Percentiles rank a stretch among this genome's conserved stretches.
phyloP scores from a whole-genome alignment of 2,113 vertebrate genomes.

The Pterocles burchelli region DNA sequence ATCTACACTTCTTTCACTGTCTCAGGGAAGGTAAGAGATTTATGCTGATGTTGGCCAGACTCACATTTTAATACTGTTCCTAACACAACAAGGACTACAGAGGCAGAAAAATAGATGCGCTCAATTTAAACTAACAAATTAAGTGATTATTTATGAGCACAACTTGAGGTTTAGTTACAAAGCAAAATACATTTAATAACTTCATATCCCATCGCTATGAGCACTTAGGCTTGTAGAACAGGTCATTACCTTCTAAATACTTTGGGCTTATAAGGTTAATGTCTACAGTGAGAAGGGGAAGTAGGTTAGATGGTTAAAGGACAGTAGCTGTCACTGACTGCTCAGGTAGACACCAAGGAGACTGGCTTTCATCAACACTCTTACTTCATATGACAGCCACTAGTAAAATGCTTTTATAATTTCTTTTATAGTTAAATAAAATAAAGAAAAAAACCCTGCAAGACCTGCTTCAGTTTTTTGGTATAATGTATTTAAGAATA shows the following conservation, averaged over 20 bases:
- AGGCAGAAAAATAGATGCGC: constrained; percentile 16
- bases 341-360: background rate
- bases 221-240: constrained; percentile 67
- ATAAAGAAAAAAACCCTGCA: background rate
- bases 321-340: background rate
- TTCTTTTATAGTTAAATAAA: background rate
- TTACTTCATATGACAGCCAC: background rate
- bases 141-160: constrained; percentile 47
- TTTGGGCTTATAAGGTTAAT: constrained; percentile 66
- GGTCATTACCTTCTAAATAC: constrained; percentile 70
- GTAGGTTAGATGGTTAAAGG: constrained; percentile 42
- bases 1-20: background rate
- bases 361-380: background rate
- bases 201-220: constrained; percentile 68
- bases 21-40: background rate
- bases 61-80: constrained; percentile 3
- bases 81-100: background rate
- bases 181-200: constrained; percentile 70
- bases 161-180: constrained; percentile 51
- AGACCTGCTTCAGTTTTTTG: background rate
- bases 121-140: constrained; percentile 67
- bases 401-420: background rate
- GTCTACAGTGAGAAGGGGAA: constrained; percentile 19
- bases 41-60: constrained; percentile 17
- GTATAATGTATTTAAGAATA: background rate